Conservation (phyloP, 2,797 vertebrate species). For the Sandelia bainsii region DNA sequence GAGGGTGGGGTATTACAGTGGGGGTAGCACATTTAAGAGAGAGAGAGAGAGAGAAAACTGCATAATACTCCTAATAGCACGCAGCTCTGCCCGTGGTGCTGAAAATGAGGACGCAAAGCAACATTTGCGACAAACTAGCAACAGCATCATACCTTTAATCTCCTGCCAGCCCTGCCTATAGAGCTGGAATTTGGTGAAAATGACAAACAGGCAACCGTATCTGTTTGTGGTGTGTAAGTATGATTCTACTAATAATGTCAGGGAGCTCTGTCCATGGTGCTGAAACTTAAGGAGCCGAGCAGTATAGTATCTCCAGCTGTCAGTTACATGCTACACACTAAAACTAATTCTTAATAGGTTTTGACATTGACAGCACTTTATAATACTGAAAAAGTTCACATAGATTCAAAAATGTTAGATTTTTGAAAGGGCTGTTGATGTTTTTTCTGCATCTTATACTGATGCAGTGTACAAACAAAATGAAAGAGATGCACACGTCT, state of each 20-base stretch:
- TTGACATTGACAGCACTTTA: neutral
- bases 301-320: neutral
- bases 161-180: neutral
- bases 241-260: no score
- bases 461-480: neutral
- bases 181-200: neutral
- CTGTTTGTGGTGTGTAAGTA: constrained; percentile 1
- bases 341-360: neutral
- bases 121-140: neutral
- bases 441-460: neutral
- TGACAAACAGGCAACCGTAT: neutral
- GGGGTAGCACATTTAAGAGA: neutral
- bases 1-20: constrained; percentile 14
- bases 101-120: neutral
- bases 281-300: neutral
- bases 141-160: neutral
- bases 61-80: neutral
- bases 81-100: constrained; percentile 13
- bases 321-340: neutral
- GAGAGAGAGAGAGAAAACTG: neutral
- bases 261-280: neutral
- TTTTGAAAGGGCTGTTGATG: neutral
- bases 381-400: neutral
- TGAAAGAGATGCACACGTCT: neutral
- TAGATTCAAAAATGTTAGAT: neutral